Conservation (phyloP, 2,113 vertebrate species). For the Sebastes schlegelii region DNA sequence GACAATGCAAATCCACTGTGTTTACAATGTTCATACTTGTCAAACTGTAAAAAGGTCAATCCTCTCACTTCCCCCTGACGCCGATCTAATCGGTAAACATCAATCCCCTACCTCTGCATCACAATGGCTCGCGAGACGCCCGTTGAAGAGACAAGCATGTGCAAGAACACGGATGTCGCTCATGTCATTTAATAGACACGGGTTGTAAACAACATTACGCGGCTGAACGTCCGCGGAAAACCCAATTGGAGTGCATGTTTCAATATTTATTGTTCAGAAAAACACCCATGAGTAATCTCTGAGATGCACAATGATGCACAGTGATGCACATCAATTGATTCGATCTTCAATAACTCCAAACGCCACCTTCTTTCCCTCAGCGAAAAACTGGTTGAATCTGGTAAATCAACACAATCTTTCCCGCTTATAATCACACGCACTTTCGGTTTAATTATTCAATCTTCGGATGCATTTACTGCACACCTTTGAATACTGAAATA, state of each 20-base stretch:
- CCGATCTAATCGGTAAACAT: constrained; percentile 77
- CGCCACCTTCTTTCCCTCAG: background rate
- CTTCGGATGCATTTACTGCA: background rate
- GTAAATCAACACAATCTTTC: background rate
- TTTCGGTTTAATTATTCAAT: background rate
- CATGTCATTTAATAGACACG: constrained; percentile 28
- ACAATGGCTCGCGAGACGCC: constrained; percentile 36
- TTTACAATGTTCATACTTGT: constrained; percentile 76
- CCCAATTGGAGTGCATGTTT: background rate
- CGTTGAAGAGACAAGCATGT: constrained; percentile 31
- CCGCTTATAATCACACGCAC: background rate
- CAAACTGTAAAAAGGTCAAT: constrained; percentile 78
- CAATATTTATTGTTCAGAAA: background rate
- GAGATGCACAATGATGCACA: background rate
- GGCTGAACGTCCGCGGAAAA: constrained; percentile 4
- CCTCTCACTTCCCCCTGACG: constrained; percentile 51
- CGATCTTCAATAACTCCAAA: constrained; percentile 22
- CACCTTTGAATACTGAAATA: background rate
- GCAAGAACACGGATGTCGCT: background rate
- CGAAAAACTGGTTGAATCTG: background rate
- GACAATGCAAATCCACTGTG: constrained; percentile 68
- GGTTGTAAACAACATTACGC: constrained; percentile 9
- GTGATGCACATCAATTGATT: constrained; percentile 32
- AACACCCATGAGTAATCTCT: constrained; percentile 4
- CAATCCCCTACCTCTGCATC: constrained; percentile 38